Conservation (phyloP, 2,113 vertebrate genomes). For the Mohoua ochrocephala region DNA sequence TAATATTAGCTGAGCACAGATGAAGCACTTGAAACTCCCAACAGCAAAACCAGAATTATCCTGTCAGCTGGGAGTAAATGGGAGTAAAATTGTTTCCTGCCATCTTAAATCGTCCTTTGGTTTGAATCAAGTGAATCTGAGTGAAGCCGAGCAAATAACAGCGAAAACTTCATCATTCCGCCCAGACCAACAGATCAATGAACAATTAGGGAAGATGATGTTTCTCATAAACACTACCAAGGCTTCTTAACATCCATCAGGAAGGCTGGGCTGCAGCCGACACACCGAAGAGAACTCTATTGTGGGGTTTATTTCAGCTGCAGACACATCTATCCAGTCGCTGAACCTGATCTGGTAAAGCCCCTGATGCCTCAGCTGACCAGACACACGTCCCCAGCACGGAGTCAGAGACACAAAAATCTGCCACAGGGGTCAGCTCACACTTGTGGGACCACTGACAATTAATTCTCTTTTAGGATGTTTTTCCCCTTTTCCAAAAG, state of each 20-base stretch:
- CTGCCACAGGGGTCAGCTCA: neutral
- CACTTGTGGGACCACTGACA: neutral
- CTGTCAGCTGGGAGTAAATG: constrained; percentile 1
- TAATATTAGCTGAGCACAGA: neutral
- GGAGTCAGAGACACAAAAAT: rapidly evolving
- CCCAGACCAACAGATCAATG: constrained; percentile 55
- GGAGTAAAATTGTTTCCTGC: neutral
- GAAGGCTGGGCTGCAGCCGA: neutral
- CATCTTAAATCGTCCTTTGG: neutral
- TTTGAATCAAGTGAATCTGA: neutral
- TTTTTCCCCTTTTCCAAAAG: neutral
- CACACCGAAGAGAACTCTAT: neutral
- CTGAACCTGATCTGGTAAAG: neutral
- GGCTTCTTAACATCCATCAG: neutral
- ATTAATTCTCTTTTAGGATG: neutral
- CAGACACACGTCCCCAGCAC: rapidly evolving
- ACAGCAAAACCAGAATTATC: neutral
- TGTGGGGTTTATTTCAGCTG: neutral
- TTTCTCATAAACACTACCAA: constrained; percentile 23
- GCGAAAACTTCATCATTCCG: neutral
- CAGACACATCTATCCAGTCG: neutral
- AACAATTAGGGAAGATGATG: constrained; percentile 7
- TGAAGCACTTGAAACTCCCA: neutral
- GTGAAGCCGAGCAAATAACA: neutral
- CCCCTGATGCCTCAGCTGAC: neutral